Percentiles rank a stretch among this genome's conserved stretches.
phyloP scores from a whole-genome alignment of 2,113 vertebrate species.

The Chitala chitala region DNA sequence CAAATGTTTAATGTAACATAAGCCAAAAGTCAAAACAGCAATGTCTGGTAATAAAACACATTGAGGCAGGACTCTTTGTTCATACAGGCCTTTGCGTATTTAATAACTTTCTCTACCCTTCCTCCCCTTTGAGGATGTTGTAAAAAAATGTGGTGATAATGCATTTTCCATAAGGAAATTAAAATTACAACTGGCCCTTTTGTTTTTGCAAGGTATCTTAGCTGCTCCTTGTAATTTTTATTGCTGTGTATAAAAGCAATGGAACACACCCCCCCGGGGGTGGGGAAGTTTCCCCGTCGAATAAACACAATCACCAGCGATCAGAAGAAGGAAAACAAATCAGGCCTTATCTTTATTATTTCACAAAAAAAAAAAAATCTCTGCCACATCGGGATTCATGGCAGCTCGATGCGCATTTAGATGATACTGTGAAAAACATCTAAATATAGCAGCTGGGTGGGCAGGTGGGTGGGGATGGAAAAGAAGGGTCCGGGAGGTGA shows the following conservation, averaged over 20 bases:
- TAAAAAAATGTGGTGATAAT: constrained; percentile 40
- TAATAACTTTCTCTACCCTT: not conserved
- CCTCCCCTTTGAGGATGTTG: not conserved
- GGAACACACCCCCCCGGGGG: constrained; percentile 51
- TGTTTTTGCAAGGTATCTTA: constrained; percentile 64
- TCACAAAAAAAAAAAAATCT: no score
- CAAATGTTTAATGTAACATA: not conserved
- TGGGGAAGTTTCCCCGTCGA: constrained; percentile 54
- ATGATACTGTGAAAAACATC: constrained; percentile 59
- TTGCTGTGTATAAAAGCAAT: constrained; percentile 47
- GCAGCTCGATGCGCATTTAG: constrained; percentile 48
- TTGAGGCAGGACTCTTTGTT: not conserved
- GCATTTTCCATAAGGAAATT: constrained; percentile 52
- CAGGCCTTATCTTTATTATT: constrained; percentile 58
- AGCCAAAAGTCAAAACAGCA: not conserved
- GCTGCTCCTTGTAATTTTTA: constrained; percentile 62
- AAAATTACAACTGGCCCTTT: constrained; percentile 50
- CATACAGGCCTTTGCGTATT: not conserved
- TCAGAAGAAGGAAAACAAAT: constrained; percentile 62
- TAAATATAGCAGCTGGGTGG: constrained; percentile 63
- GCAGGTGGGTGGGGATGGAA: constrained; percentile 66
- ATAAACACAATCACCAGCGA: constrained; percentile 57
- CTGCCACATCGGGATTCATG: constrained; percentile 20
- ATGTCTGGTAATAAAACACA: not conserved
- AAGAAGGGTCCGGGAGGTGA: constrained; percentile 60